phyloP scores from a whole-genome alignment of 2,888 invertebrate genomes.

The Diarsia mendica region DNA sequence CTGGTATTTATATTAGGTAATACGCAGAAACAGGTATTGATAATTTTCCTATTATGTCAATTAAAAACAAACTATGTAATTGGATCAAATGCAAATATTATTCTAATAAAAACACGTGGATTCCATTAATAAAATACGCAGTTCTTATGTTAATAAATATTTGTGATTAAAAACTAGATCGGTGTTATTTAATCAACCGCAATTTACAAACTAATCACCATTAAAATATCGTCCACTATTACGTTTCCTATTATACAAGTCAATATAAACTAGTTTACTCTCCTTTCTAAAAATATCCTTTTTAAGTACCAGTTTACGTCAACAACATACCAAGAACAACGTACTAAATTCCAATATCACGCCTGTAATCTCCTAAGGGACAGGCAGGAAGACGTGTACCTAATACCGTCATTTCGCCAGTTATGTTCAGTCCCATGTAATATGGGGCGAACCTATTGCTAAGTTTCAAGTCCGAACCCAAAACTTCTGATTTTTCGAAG shows the following conservation, averaged over 20 bases:
- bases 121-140: not conserved
- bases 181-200: constrained; percentile 1
- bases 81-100: constrained; percentile 9
- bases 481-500: no score
- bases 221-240: not conserved
- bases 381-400: no score
- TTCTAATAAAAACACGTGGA: constrained; percentile 28
- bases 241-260: not conserved
- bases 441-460: no score
- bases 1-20: no score
- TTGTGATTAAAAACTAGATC: not conserved
- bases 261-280: not conserved
- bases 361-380: no score
- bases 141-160: constrained; percentile 7
- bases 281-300: not conserved
- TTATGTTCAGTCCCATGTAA: no score
- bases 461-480: no score
- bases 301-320: not conserved
- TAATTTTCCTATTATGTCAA: not conserved
- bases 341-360: no score
- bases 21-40: not conserved
- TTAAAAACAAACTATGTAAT: not conserved
- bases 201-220: not conserved
- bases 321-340: no score
- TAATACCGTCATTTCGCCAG: no score